A percentile compares a stretch with the other conserved stretches of the same genome.
phyloP scores from a whole-genome alignment of 2,888 invertebrate species.

The Choristoneura rosaceana region DNA sequence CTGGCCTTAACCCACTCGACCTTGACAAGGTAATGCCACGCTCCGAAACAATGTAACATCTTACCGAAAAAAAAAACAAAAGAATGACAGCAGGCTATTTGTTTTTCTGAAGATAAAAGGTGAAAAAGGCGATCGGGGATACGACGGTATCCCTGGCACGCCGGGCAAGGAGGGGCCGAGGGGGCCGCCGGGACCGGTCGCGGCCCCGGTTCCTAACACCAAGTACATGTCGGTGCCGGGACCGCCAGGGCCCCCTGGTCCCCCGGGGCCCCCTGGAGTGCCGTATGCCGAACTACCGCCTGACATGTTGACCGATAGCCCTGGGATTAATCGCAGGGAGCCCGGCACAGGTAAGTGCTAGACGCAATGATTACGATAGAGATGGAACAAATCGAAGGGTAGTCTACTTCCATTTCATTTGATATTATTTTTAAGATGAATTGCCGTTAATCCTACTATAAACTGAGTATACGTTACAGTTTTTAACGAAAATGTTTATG shows the following conservation, averaged over 20 bases:
- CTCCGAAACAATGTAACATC: background rate
- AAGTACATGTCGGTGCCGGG: conserved; percentile 91
- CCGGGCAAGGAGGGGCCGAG: conserved; percentile 83
- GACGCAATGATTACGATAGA: conserved; percentile 7
- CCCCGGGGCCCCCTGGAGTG: conserved; percentile 73
- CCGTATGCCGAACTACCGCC: conserved; percentile 63
- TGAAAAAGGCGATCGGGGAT: conserved; percentile 90
- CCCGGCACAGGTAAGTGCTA: conserved; percentile 61
- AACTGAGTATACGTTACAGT: too few relatives aligned
- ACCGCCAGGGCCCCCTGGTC: conserved; percentile 89
- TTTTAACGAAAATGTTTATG: too few relatives aligned
- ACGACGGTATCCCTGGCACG: conserved; percentile 85
- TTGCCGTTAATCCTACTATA: background rate
- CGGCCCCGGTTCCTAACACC: conserved; percentile 78
- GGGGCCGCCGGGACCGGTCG: conserved; percentile 88
- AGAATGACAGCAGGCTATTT: conserved; percentile 17
- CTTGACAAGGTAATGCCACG: conserved; percentile 72
- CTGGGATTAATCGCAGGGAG: conserved; percentile 71
- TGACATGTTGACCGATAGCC: conserved; percentile 77
- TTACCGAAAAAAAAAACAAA: conserved; percentile 19
- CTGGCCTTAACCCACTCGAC: conserved; percentile 70
- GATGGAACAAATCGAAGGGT: background rate
- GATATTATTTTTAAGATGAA: background rate
- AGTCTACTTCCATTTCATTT: background rate
- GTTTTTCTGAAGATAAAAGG: conserved; percentile 78